Evolutionary conservation across 2,113 vertebrate species (phyloP), one percentile per base, ranked within the genome.

Genomic region (Mirounga angustirostris): DNA sequence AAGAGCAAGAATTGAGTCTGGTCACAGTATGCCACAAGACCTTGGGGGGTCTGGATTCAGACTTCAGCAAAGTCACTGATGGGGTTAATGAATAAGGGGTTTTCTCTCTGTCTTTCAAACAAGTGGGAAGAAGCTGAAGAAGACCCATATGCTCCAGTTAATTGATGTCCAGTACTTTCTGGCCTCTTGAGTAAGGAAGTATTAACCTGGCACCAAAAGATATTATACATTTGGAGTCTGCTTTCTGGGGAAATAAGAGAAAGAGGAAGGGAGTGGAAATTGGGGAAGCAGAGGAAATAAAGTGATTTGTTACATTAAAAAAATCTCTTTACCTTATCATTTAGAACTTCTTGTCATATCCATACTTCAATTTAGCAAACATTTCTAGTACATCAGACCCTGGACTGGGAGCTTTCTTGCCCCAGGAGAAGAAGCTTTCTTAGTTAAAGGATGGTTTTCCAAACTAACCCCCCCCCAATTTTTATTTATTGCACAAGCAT

Each of bases 151-250:
- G 67, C 6, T 15, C 24, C 71, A 43, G 46, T 84, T 94, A 95
- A 94, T 94, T 96, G n/a, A 46, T 24, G 15, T 59, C 56, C 21
- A 89, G 56, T 74, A 56, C 78, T 92, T 92, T 93, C 54, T 91
- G 65, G 16, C 52, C 26, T 94, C 86, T 94, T 94, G 69, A 93
- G 63, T 96, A 88, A 94, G 78, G 63, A 91, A 93, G 33, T 58
- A 28, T 89, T 95, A 82, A 95, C 54, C 83, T 92, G 81, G 54
- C 63, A 92, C 78, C 76, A 56, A 92, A 93, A 78, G 80, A 50
- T 90, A 69, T 14, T 79, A 63, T 40, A 56, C 7, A 15, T 59
- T 91, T 50, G 33, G 22, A 78, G 26, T 87, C 80, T 58, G 46
- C 46, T 78, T 96, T 94, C 78, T 61, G 19, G 4, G 21, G 74